Conservation (phyloP, 1,140 invertebrate genomes). For the Apis florea region DNA sequence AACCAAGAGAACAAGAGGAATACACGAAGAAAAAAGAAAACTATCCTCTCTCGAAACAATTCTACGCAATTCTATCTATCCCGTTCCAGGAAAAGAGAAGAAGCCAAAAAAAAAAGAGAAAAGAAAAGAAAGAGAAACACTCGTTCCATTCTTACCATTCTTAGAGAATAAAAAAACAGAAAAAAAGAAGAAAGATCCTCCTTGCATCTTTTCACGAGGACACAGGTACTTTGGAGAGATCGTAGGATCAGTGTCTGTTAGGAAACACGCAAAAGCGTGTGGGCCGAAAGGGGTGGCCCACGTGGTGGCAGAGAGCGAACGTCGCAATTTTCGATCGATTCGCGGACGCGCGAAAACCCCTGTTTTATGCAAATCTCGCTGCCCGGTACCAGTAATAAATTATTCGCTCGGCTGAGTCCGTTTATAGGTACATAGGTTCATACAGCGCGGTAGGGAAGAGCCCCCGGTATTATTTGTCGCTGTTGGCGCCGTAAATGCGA, state of each 20-base stretch:
- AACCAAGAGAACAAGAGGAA: too few relatives aligned
- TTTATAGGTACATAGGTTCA: slow-evolving; percentile 58
- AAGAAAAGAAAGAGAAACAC: neutral
- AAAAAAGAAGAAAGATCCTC: neutral
- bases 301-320: slow-evolving; percentile 48
- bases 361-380: slow-evolving; percentile 70
- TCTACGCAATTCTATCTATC: neutral
- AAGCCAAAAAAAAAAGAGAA: neutral
- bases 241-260: neutral
- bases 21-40: neutral
- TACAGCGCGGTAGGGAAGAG: slow-evolving; percentile 10
- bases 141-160: too few relatives aligned
- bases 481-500: slow-evolving; percentile 67
- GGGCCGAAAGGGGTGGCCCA: neutral
- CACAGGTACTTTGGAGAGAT: neutral
- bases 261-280: neutral
- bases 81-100: neutral
- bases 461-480: slow-evolving; percentile 62
- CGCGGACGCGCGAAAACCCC: slow-evolving; percentile 61
- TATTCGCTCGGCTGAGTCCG: slow-evolving; percentile 65
- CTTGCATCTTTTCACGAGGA: slow-evolving; percentile 2
- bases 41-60: neutral
- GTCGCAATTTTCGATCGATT: slow-evolving; percentile 68
- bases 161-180: too few relatives aligned
- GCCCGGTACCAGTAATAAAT: slow-evolving; percentile 66